Base-by-base conservation (phyloP, 1,140 invertebrate genomes). In the Sycobia sp. region DNA sequence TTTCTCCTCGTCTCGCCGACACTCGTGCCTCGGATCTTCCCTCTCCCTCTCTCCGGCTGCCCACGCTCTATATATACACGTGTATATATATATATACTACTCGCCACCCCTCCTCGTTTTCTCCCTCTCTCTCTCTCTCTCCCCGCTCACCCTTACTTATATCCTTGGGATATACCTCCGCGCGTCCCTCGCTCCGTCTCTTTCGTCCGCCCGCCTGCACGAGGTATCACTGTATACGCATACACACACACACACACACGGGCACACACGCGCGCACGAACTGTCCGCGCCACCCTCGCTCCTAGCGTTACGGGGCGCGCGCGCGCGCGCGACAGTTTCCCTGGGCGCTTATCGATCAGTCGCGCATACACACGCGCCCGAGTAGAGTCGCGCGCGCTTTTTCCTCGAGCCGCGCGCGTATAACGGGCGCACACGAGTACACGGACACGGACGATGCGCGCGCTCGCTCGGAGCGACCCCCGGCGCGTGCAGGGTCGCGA, bases 341-440 rank as follows among this genome's bases (percentile, higher is more conserved):
- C n/a, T n/a, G n/a, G n/a, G n/a, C 20, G 62, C 34, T 57, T 57
- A 56, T 64, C 62, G 62, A 56, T 64, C 62, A 53, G 46, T n/a
- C 13, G 47, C 23, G 41, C 25, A 53, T n/a, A n/a, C n/a, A n/a
- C n/a, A n/a, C 36, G 43, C 43, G 38, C 14, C 3, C 3, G 29
- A 53, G n/a, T n/a, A 14, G 18, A 44, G 13, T 18, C 58, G 23
- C 27, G 27, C 49, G 22, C 46, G 23, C 29, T 18, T 32, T n/a
- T n/a, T n/a, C 10, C 18, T 55, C 27, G n/a, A n/a, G n/a, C 23
- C 32, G n/a, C 16, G 25, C 27, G 25, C 41, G 16, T 32, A 44
- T 22, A n/a, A n/a, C n/a, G n/a, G n/a, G 25, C 9, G 16, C 25
- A 44, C 22, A 13, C 16, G 43, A 27, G 20, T 22, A 20, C 25